A percentile compares a stretch with the other conserved stretches of the same genome.
Conservation (phyloP, 2,888 invertebrate genomes). For the Fissipunctia ypsillon region DNA sequence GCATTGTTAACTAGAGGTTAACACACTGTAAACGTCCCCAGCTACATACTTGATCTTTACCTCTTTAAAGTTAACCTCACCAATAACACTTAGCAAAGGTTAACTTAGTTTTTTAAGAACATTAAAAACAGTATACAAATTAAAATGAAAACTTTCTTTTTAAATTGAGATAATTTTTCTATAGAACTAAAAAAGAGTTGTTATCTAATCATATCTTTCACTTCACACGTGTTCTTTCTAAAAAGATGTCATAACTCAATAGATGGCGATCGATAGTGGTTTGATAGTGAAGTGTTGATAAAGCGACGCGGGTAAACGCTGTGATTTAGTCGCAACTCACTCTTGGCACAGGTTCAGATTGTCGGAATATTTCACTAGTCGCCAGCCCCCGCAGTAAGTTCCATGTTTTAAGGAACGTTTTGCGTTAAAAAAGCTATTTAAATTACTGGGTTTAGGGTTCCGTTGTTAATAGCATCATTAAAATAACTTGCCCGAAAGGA, state of each 20-base stretch:
- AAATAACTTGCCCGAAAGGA: not conserved
- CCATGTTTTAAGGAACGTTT: constrained; percentile 50
- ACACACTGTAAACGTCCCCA: not conserved
- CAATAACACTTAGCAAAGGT: not conserved
- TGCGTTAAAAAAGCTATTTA: constrained; percentile 49
- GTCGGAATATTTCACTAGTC: constrained; percentile 50
- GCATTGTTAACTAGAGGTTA: not conserved
- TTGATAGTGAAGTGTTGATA: constrained; percentile 49
- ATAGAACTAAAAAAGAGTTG: not conserved
- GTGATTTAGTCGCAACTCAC: constrained; percentile 49
- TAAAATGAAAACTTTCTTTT: not conserved
- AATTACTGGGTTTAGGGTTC: constrained; percentile 43
- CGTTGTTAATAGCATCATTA: not conserved
- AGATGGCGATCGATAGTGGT: constrained; percentile 24
- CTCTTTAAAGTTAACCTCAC: not conserved
- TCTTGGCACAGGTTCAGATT: constrained; percentile 66
- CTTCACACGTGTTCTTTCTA: not conserved
- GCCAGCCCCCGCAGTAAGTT: constrained; percentile 46
- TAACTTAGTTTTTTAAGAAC: not conserved
- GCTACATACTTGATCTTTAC: not conserved
- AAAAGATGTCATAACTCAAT: constrained; percentile 28
- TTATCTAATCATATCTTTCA: constrained; percentile 6
- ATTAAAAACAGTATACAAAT: not conserved
- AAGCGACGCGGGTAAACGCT: constrained; percentile 3
- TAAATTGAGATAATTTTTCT: not conserved